A percentile compares a stretch with the other conserved stretches of the same genome.
These are phyloP conservation scores for Diorhabda elongata DNA, from an alignment of 1,140 invertebrate genomes.

Conservation along the genomic window DNA sequence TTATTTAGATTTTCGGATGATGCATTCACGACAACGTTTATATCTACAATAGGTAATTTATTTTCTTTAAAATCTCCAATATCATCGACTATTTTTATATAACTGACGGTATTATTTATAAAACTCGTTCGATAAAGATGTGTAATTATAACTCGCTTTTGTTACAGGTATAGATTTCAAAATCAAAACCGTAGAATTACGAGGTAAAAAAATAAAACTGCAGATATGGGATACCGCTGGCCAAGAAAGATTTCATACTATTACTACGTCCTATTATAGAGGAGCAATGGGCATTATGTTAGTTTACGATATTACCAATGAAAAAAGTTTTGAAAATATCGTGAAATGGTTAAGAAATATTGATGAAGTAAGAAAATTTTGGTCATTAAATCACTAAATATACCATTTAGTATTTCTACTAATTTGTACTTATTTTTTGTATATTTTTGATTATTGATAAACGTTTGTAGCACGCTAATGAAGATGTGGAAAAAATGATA, in stretches of 20 bases:
- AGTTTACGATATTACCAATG: conserved; percentile 97
- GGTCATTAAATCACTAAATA: no score
- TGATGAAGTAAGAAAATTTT: conserved; percentile 67
- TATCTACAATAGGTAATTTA: conserved; percentile 88
- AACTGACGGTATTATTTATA: background rate
- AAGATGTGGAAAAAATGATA: conserved; percentile 99
- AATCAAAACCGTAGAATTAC: conserved; percentile 95
- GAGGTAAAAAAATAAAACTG: conserved; percentile 97
- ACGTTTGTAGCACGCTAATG: conserved; percentile 86
- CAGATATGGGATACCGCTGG: conserved; percentile 98
- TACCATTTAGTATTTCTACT: no score
- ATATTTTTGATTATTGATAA: no score
- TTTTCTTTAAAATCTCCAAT: conserved; percentile 5
- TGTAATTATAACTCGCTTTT: background rate
- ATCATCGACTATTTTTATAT: conserved; percentile 9
- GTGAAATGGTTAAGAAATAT: conserved; percentile 98
- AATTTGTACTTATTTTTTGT: no score
- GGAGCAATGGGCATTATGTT: conserved; percentile 99
- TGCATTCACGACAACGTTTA: conserved; percentile 97
- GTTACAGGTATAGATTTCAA: conserved; percentile 93
- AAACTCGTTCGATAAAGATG: background rate
- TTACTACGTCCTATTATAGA: conserved; percentile 95
- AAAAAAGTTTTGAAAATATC: conserved; percentile 98
- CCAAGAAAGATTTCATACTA: conserved; percentile 94
- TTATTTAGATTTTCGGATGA: conserved; percentile 97